Evolutionary conservation across 1,140 invertebrate genomes (phyloP).

Genomic region (Pissodes strobi): DNA sequence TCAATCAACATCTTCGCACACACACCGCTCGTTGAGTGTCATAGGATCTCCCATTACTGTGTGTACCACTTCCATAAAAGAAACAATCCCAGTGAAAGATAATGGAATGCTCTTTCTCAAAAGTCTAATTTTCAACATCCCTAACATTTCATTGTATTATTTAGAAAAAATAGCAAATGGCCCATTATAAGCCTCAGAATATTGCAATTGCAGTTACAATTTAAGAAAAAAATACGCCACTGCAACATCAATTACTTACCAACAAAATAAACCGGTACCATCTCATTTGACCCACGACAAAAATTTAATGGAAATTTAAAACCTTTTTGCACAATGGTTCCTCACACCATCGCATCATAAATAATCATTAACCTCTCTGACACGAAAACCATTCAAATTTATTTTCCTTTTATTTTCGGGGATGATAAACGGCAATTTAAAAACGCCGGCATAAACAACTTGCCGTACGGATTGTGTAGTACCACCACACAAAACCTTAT

Average conservation of each 20-base stretch:
- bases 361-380: constrained; percentile 31
- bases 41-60: no score
- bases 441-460: constrained; percentile 27
- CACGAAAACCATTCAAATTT: constrained; percentile 21
- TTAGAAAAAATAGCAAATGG: no score
- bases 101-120: no score
- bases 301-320: constrained; percentile 31
- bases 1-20: no score
- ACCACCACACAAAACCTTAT: constrained; percentile 3
- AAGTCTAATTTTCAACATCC: no score
- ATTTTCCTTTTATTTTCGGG: constrained; percentile 30
- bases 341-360: constrained; percentile 26
- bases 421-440: constrained; percentile 31
- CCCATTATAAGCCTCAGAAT: no score
- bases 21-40: no score
- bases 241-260: constrained; percentile 1
- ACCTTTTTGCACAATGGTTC: constrained; percentile 29
- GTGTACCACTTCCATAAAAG: no score
- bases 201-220: no score
- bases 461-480: neutral
- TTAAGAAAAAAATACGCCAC: neutral
- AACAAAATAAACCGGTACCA: constrained; percentile 8
- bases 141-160: no score
- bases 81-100: no score
- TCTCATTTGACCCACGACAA: constrained; percentile 1